phyloP scores from a whole-genome alignment of 2,113 vertebrate species.

The Globicephala melas region DNA sequence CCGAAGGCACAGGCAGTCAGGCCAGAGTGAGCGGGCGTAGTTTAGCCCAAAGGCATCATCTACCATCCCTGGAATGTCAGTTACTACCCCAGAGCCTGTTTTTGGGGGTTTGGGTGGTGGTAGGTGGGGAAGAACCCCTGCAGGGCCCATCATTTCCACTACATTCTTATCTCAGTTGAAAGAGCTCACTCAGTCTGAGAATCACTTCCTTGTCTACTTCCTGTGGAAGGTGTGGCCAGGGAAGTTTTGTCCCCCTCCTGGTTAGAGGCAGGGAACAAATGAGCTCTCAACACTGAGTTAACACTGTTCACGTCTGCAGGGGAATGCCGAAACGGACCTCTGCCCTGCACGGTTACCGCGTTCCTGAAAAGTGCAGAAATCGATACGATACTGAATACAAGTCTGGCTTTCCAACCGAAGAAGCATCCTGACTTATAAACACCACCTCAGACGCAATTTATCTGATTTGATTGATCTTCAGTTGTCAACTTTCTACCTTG shows the following conservation, averaged over 20 bases:
- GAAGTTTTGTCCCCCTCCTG: neutral
- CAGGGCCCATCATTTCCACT: neutral
- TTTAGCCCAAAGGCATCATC: neutral
- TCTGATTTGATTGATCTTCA: neutral
- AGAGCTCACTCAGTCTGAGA: neutral
- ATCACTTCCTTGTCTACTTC: neutral
- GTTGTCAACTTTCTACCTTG: neutral
- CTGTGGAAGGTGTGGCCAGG: neutral
- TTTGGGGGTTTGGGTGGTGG: neutral
- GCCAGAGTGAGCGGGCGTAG: neutral
- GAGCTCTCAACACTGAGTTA: neutral
- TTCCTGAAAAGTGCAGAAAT: constrained; percentile 50
- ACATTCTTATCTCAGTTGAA: neutral
- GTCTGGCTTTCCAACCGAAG: neutral
- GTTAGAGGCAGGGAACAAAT: neutral
- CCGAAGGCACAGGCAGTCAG: neutral
- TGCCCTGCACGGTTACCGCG: neutral
- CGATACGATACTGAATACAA: constrained; percentile 1
- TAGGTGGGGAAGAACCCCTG: neutral
- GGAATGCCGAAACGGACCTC: neutral
- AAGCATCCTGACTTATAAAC: constrained; percentile 30
- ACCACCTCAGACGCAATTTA: neutral
- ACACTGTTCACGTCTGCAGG: neutral
- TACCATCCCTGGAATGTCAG: neutral
- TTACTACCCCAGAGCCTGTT: neutral